phyloP scores from a whole-genome alignment of 2,797 vertebrate genomes.

The Myotis planiceps region DNA sequence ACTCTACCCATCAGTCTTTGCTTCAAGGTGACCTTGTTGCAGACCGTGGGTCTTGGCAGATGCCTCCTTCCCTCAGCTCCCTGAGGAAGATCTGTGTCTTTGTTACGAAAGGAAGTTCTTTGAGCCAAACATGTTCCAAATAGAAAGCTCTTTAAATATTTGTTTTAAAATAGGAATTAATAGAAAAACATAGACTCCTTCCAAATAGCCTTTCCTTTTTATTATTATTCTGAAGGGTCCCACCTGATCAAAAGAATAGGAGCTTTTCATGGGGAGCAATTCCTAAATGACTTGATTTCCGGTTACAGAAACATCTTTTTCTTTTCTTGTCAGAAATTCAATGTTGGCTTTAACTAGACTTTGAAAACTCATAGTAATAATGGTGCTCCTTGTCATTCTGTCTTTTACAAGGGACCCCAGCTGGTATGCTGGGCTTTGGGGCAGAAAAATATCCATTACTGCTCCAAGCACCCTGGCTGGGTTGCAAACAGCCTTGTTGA shows the following conservation, averaged over 20 bases:
- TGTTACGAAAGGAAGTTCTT: not conserved
- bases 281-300: conserved; percentile 20
- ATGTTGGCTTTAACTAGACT: not conserved
- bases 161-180: conserved; percentile 46
- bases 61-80: not conserved
- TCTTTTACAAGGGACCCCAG: not conserved
- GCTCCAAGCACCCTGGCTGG: not conserved
- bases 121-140: not conserved
- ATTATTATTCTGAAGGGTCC: not conserved
- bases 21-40: not conserved
- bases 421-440: not conserved
- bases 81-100: not conserved
- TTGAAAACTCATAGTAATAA: not conserved
- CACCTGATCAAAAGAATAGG: not conserved
- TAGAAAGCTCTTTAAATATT: conserved; percentile 49
- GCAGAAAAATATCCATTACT: not conserved
- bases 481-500: not conserved
- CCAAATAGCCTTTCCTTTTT: not conserved
- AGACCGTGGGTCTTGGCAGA: not conserved
- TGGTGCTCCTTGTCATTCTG: not conserved
- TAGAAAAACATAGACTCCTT: conserved; percentile 10
- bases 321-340: not conserved
- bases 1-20: not conserved
- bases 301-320: not conserved
- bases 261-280: not conserved